phyloP scores from a whole-genome alignment of 2,888 invertebrate species.

The Kryphioiulus occultus region DNA sequence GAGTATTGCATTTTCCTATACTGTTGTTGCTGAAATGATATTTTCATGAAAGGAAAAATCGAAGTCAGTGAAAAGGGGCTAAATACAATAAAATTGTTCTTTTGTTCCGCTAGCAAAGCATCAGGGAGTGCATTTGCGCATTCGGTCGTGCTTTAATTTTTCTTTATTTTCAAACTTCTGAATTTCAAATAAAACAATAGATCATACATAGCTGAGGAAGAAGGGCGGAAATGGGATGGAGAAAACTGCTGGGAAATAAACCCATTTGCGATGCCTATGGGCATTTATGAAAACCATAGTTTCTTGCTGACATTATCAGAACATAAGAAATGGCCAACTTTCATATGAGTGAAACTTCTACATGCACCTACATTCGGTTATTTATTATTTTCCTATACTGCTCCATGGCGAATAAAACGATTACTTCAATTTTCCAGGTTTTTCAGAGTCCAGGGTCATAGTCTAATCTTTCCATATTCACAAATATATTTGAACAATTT shows the following conservation, averaged over 20 bases:
- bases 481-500: too few species aligned
- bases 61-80: not conserved
- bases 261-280: not conserved
- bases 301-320: not conserved
- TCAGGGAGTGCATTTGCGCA: not conserved
- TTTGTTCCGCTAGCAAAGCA: not conserved
- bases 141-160: not conserved
- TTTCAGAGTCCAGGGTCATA: too few species aligned
- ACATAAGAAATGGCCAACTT: not conserved
- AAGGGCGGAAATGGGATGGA: not conserved
- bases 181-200: constrained; percentile 21
- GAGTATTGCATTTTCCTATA: not conserved
- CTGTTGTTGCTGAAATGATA: not conserved
- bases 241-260: not conserved
- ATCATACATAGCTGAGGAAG: not conserved
- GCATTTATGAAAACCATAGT: not conserved
- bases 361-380: not conserved
- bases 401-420: too few species aligned
- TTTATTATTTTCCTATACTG: too few species aligned
- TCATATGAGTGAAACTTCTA: too few species aligned
- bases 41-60: constrained; percentile 24
- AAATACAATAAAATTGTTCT: not conserved
- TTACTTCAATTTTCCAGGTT: too few species aligned
- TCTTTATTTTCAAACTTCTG: not conserved
- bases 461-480: too few species aligned